Percentiles rank a stretch among this genome's conserved stretches.
Evolutionary conservation across 1,140 invertebrate genomes (phyloP).

Genomic region (Drosophila micromelanica): DNA sequence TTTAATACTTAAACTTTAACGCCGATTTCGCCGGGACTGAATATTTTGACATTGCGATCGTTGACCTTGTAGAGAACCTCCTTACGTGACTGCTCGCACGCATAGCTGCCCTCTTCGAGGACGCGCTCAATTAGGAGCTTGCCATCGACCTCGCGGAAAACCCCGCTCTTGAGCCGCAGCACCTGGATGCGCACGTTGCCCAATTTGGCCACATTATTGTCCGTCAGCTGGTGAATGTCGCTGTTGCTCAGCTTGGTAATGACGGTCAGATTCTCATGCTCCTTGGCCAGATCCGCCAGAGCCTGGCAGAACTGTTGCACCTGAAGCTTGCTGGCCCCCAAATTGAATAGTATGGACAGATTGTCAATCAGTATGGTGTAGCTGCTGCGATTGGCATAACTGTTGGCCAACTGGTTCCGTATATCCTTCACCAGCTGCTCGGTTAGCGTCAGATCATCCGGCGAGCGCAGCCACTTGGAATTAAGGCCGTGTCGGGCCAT

Average conservation of each 20-base stretch:
- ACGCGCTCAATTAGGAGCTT: constrained; percentile 86
- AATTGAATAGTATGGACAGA: constrained; percentile 88
- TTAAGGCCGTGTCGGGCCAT: constrained; percentile 74
- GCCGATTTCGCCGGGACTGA: constrained; percentile 86
- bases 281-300: constrained; percentile 81
- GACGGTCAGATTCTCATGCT: constrained; percentile 84
- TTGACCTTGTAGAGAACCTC: constrained; percentile 88
- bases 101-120: constrained; percentile 79
- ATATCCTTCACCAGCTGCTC: constrained; percentile 67
- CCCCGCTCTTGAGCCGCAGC: constrained; percentile 88
- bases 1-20: constrained; percentile 56
- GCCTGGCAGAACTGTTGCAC: constrained; percentile 81
- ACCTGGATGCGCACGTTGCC: constrained; percentile 87
- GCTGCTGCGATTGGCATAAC: constrained; percentile 64
- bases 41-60: constrained; percentile 89
- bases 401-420: constrained; percentile 58
- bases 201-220: constrained; percentile 87
- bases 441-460: constrained; percentile 54
- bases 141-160: constrained; percentile 89
- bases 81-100: constrained; percentile 73
- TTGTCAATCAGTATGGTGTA: constrained; percentile 89
- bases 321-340: constrained; percentile 84
- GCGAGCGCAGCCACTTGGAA: constrained; percentile 69
- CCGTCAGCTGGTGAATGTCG: constrained; percentile 85
- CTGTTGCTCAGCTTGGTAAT: constrained; percentile 85